Percentiles rank a stretch among this genome's conserved stretches.
Conservation (phyloP, 2,797 vertebrate genomes). For the Poecilia picta region DNA sequence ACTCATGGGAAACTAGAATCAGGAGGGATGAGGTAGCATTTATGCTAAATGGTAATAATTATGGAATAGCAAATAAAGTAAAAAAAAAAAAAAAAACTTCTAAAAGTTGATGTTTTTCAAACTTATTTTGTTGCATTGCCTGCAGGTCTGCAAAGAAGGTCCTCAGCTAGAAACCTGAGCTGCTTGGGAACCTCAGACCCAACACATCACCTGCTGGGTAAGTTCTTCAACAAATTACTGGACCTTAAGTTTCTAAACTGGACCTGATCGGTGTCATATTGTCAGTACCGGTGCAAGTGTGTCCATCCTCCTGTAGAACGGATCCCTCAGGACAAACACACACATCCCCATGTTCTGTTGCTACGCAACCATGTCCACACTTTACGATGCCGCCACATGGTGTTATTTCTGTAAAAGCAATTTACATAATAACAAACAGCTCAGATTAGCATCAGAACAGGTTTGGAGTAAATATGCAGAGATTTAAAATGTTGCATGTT, state of each 20-base stretch:
- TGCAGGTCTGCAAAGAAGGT: no score
- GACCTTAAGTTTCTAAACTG: not conserved
- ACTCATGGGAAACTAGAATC: no score
- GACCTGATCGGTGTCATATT: not conserved
- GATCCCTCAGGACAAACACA: slow-evolving; percentile 92
- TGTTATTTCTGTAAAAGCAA: slow-evolving; percentile 78
- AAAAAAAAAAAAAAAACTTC: no score
- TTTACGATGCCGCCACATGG: slow-evolving; percentile 77
- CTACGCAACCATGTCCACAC: slow-evolving; percentile 87
- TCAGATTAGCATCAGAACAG: not conserved
- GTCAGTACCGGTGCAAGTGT: slow-evolving; percentile 85
- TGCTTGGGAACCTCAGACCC: not conserved
- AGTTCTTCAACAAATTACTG: not conserved
- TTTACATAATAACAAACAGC: not conserved
- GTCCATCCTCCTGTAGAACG: slow-evolving; percentile 83
- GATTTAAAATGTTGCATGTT: not conserved
- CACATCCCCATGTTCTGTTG: slow-evolving; percentile 78
- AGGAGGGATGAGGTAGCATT: no score
- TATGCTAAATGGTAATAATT: no score
- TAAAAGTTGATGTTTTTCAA: no score
- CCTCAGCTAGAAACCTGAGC: no score
- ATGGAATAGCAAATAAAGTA: no score
- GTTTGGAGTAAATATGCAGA: not conserved
- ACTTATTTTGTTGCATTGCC: no score
- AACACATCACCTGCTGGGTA: not conserved